These are phyloP conservation scores for Cyprinodon diabolis DNA, from an alignment of 2,797 vertebrate genomes.

Conservation along the genomic window DNA sequence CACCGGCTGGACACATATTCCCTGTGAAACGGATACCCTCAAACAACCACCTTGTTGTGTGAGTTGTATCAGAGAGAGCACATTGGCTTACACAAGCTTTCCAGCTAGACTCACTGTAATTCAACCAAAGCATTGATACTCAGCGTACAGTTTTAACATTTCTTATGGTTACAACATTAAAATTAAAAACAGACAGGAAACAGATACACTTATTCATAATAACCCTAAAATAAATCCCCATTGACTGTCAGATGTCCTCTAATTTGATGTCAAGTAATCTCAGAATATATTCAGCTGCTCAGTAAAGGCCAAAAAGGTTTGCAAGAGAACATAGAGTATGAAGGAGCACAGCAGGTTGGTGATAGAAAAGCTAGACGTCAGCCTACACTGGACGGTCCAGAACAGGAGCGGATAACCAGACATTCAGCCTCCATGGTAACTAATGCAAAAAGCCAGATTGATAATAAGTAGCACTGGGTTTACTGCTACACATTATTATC, in stretches of 20 bases:
- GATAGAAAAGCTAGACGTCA: no score
- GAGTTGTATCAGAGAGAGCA: conserved; percentile 1
- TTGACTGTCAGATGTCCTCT: background rate
- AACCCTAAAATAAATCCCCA: background rate
- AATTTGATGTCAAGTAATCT: no score
- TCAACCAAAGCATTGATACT: background rate
- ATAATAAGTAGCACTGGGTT: no score
- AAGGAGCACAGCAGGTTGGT: no score
- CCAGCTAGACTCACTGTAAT: background rate
- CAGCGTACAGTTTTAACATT: background rate
- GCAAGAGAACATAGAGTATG: no score
- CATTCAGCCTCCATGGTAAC: no score
- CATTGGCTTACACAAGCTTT: conserved; percentile 2
- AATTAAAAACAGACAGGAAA: background rate
- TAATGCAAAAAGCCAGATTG: no score
- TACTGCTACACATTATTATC: no score
- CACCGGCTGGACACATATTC: conserved; percentile 26
- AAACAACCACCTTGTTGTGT: conserved; percentile 25
- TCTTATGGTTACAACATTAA: background rate
- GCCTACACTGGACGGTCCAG: no score
- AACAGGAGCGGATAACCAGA: no score
- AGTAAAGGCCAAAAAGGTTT: no score
- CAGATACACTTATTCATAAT: background rate
- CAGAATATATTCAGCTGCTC: no score
- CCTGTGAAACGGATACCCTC: conserved; percentile 55